Evolutionary conservation across 1,140 invertebrate genomes (phyloP), one percentile per base, ranked within the genome.

Genomic region (Reticulitermes speratus): DNA sequence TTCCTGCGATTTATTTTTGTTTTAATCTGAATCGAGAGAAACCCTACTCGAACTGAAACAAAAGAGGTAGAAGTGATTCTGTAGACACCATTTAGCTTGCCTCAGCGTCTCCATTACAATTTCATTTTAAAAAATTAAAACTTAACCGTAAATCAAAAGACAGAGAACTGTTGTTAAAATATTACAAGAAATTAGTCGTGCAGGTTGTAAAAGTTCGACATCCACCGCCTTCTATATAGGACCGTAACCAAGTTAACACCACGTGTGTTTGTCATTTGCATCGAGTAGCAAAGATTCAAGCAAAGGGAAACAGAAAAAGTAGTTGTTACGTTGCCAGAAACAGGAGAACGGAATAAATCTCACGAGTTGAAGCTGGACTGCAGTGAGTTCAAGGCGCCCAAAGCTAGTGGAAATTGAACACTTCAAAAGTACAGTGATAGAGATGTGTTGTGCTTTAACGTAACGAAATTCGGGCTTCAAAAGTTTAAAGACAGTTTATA

Each of bases 221-320:
- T 30, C 1, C 65, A 75, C 65, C 65, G 25, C 65, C 65, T 75
- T 30, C 25, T 30, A 75, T 19, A 75, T 84, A 48, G 44, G 83
- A 52, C 83, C 83, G 83, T 84, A 84, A 84, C 83, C 44, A 55
- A 84, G 83, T 84, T 84, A 84, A 84, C 83, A 84, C 44, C 83
- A 59, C 48, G 52, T 84, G 83, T 84, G 83, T 84, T 84, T 84
- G 83, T 84, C 83, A 59, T 84, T 75, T 84, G 52, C 83, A 55
- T 52, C 44, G 83, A 30, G 83, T n/a, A 19, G 83, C 44, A 45
- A 52, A 52, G 83, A 55, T 19, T 55, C 0, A 5, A 55, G 16
- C 14, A 55, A 55, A 55, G 16, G 52, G 52, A 55, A 48, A 48
- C 48, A 48, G 48, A 75, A 75, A n/a, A 30, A 75, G 2, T 16